Evolutionary conservation across 1,140 invertebrate species (phyloP), one percentile per base, ranked within the genome.

Genomic region (Macrobrachium nipponense): DNA sequence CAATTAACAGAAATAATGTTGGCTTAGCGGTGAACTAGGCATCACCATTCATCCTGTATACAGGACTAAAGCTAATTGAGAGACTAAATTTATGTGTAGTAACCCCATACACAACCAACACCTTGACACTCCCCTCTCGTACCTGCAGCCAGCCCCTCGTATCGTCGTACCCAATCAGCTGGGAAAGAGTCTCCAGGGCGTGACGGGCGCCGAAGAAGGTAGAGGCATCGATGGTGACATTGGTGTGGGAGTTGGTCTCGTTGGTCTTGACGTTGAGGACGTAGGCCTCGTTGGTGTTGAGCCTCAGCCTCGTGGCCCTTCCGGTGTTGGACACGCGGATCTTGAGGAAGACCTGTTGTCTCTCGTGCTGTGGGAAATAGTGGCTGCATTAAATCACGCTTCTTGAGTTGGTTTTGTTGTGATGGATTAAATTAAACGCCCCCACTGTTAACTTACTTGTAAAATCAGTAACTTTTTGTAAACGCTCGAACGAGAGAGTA

Each of bases 201-300:
- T 91, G 90, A 23, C 90, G 89, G 17, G 90, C 90, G 14, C 90
- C 90, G 82, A 90, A 91, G 86, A 90, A 91, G 3, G 89, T 90
- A 44, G 88, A 83, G 27, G 90, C 90, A 14, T n/a, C 20, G 36
- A 87, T 79, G 20, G 36, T 61, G 51, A 68, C 87, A 91, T 89
- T 7, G 91, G 91, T 51, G 90, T 90, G 17, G 14, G 51, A 58
- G 4, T 43, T 59, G 5, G 59, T 59, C 27, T 36, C 81, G 10
- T 64, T 43, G 5, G 80, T 72, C 43, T 60, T 80, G 18, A 95
- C 91, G 6, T 91, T 91, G 0, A 96, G 90, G 0, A 82, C 90
- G 88, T 96, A 96, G 88, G 93, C 93, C 91, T 96, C 95, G 80
- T 95, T 93, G 0, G 94, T 94, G 7, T 94, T 91, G 72, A 95